Percentiles rank a stretch among this genome's conserved stretches.
phyloP scores from a whole-genome alignment of 2,113 vertebrate species.

The Arothron firmamentum region DNA sequence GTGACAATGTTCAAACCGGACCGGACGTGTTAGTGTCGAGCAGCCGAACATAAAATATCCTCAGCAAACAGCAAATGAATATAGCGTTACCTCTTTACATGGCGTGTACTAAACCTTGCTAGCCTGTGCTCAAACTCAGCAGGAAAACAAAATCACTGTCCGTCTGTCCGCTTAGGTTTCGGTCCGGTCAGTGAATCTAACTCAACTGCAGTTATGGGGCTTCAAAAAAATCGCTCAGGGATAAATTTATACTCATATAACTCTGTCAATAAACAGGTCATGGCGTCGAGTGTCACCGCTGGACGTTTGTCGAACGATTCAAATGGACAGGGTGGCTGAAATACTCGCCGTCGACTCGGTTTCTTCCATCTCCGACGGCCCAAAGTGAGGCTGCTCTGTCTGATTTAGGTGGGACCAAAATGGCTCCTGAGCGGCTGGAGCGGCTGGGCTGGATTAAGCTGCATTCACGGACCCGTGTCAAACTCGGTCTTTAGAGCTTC shows the following conservation, averaged over 20 bases:
- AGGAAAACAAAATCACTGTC: conserved; percentile 24
- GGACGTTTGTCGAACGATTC: conserved; percentile 7
- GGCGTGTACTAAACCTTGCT: conserved; percentile 1
- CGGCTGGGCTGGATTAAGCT: conserved; percentile 66
- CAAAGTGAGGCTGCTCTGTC: conserved; percentile 57
- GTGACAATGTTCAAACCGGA: conserved; percentile 48
- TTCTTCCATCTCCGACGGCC: conserved; percentile 68
- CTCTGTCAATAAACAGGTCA: conserved; percentile 21
- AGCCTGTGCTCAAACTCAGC: conserved; percentile 8
- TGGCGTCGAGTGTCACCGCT: conserved; percentile 18
- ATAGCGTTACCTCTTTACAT: conserved; percentile 9
- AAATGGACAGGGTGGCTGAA: conserved; percentile 15
- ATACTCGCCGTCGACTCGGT: conserved; percentile 58
- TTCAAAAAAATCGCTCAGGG: conserved; percentile 41
- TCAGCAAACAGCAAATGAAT: background rate
- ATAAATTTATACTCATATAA: conserved; percentile 2
- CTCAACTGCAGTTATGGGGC: conserved; percentile 49
- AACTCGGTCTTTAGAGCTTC: conserved; percentile 13
- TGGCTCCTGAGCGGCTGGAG: conserved; percentile 79
- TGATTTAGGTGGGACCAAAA: conserved; percentile 83
- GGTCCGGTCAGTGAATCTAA: conserved; percentile 33
- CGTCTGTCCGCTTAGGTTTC: conserved; percentile 14
- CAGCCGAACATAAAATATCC: background rate
- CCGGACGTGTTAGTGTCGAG: conserved; percentile 43
- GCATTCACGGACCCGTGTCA: conserved; percentile 40